Conservation (phyloP, 2,888 invertebrate species). For the Drosophila conformis region DNA sequence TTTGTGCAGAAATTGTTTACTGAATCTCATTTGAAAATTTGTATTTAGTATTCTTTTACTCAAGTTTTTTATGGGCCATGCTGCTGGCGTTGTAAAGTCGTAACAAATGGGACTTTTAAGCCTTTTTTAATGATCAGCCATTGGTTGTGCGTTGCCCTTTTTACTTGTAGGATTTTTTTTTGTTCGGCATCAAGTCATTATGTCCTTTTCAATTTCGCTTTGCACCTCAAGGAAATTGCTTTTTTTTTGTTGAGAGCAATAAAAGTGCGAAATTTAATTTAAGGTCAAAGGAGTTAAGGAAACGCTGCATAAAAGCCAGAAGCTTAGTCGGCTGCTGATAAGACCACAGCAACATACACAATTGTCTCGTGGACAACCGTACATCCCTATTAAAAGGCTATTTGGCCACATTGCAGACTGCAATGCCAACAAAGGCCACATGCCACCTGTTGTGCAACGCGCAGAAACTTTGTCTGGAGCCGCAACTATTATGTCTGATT, state of each 20-base stretch:
- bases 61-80: constrained; percentile 28
- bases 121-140: constrained; percentile 75
- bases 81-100: constrained; percentile 58
- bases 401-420: constrained; percentile 33
- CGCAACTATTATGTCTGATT: constrained; percentile 71
- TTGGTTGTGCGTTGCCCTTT: constrained; percentile 31
- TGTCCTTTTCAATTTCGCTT: constrained; percentile 74
- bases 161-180: constrained; percentile 21
- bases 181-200: constrained; percentile 61
- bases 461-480: constrained; percentile 42
- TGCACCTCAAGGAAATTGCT: constrained; percentile 73
- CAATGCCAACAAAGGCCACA: constrained; percentile 29
- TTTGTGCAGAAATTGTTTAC: neutral
- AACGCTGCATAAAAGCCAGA: constrained; percentile 37
- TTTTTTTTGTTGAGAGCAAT: constrained; percentile 66
- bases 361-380: constrained; percentile 33
- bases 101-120: constrained; percentile 67
- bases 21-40: constrained; percentile 21
- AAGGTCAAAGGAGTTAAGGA: constrained; percentile 37
- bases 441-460: constrained; percentile 66
- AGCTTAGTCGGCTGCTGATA: constrained; percentile 30
- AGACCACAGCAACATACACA: constrained; percentile 11
- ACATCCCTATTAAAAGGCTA: constrained; percentile 66
- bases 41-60: constrained; percentile 12
- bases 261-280: constrained; percentile 77